phyloP scores from a whole-genome alignment of 1,140 invertebrate species.

The Ostrea denselamellosa region DNA sequence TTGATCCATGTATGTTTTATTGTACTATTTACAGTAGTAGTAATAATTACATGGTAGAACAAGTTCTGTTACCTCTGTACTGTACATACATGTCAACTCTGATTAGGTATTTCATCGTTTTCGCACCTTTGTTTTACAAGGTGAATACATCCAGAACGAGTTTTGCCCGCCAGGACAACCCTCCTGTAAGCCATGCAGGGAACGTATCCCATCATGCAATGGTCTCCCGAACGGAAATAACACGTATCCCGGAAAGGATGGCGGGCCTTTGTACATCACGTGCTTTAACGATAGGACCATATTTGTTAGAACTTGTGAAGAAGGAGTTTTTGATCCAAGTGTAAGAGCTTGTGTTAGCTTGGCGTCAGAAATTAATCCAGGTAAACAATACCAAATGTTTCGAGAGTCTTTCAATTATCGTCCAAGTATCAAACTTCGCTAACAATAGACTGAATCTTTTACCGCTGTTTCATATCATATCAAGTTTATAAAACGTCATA shows the following conservation, averaged over 20 bases:
- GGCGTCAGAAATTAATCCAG: conserved; percentile 42
- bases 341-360: conserved; percentile 46
- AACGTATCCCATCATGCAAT: conserved; percentile 65
- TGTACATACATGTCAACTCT: no score
- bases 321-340: conserved; percentile 60
- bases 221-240: conserved; percentile 64
- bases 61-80: no score
- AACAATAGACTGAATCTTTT: no score
- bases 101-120: no score
- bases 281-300: conserved; percentile 58
- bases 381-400: conserved; percentile 36
- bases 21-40: not conserved
- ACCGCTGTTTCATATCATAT: no score
- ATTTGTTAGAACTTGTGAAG: conserved; percentile 55
- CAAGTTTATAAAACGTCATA: no score
- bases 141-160: conserved; percentile 60
- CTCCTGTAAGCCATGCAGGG: conserved; percentile 58
- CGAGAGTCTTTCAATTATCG: no score
- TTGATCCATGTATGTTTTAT: conserved; percentile 66
- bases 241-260: conserved; percentile 62
- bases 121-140: conserved; percentile 36
- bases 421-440: not conserved
- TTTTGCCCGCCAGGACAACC: conserved; percentile 8
- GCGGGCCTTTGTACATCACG: conserved; percentile 57
- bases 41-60: no score